Conservation (phyloP, 2,888 invertebrate species). For the Phrixothrix hirtus region DNA sequence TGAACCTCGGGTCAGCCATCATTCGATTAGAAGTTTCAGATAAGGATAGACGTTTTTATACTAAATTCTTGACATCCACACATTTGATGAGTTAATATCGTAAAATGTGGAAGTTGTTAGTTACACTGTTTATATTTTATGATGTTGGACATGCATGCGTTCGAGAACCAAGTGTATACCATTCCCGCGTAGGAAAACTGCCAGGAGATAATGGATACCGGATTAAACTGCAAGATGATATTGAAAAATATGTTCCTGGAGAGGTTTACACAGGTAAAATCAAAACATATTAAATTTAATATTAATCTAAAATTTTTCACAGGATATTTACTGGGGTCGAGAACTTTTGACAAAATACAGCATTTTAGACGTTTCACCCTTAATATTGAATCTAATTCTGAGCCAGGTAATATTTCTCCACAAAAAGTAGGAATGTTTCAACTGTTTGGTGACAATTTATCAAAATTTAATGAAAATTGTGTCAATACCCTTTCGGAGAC, state of each 20-base stretch:
- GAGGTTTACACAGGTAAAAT: constrained; percentile 71
- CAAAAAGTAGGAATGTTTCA: constrained; percentile 72
- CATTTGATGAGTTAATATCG: neutral
- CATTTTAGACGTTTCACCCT: constrained; percentile 82
- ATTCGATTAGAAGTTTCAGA: constrained; percentile 9
- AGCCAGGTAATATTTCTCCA: constrained; percentile 56
- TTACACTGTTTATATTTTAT: constrained; percentile 8
- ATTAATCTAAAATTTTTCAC: neutral
- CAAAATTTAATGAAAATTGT: constrained; percentile 79
- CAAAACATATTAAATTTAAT: neutral
- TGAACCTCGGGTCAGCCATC: constrained; percentile 5
- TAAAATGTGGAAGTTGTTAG: constrained; percentile 15
- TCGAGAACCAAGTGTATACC: constrained; percentile 56
- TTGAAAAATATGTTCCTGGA: constrained; percentile 81
- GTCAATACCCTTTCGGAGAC: constrained; percentile 82
- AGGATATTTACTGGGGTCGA: constrained; percentile 60
- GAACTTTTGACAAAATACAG: constrained; percentile 67
- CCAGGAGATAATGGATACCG: constrained; percentile 87
- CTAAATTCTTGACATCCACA: no score
- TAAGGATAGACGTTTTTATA: no score
- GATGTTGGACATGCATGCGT: constrained; percentile 48
- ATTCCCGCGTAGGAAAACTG: constrained; percentile 60
- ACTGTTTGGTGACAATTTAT: constrained; percentile 66
- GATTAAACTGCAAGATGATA: constrained; percentile 77
- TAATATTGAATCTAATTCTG: constrained; percentile 67